Percentiles rank a stretch among this genome's conserved stretches.
Conservation (phyloP, 2,888 invertebrate genomes). For the Drosophila quinaria region DNA sequence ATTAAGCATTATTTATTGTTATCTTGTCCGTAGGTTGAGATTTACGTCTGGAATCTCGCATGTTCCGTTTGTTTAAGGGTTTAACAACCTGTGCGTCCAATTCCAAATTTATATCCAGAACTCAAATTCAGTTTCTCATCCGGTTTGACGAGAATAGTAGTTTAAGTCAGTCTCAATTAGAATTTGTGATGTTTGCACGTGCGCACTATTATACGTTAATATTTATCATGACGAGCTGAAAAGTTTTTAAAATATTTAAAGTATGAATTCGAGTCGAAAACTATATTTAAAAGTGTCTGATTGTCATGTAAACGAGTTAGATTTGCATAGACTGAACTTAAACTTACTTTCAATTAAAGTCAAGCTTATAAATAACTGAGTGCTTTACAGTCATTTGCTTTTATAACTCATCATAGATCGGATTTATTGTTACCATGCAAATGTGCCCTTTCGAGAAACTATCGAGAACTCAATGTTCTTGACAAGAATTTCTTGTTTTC, state of each 20-base stretch:
- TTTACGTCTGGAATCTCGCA: constrained; percentile 22
- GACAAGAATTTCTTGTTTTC: constrained; percentile 53
- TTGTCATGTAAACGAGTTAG: constrained; percentile 27
- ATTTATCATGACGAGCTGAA: constrained; percentile 1
- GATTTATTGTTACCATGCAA: constrained; percentile 26
- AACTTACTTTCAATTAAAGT: constrained; percentile 33
- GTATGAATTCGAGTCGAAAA: too few species aligned
- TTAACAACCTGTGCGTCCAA: constrained; percentile 50
- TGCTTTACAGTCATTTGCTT: constrained; percentile 33
- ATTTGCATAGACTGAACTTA: constrained; percentile 22
- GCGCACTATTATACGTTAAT: constrained; percentile 8
- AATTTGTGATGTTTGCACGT: constrained; percentile 24
- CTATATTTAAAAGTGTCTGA: not conserved
- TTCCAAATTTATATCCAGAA: constrained; percentile 18
- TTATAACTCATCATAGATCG: constrained; percentile 28
- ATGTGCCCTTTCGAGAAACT: constrained; percentile 5
- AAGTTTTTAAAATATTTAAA: not conserved
- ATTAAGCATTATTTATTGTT: constrained; percentile 36
- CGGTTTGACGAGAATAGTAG: constrained; percentile 53
- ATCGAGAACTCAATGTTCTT: constrained; percentile 33
- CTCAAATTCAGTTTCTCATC: constrained; percentile 24
- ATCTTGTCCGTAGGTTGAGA: constrained; percentile 10
- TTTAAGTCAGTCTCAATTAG: constrained; percentile 5
- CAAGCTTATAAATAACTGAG: constrained; percentile 29
- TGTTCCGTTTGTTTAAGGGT: constrained; percentile 46